A percentile compares a stretch with the other conserved stretches of the same genome.
phyloP scores from a whole-genome alignment of 2,888 invertebrate genomes.

The Stramonita haemastoma region DNA sequence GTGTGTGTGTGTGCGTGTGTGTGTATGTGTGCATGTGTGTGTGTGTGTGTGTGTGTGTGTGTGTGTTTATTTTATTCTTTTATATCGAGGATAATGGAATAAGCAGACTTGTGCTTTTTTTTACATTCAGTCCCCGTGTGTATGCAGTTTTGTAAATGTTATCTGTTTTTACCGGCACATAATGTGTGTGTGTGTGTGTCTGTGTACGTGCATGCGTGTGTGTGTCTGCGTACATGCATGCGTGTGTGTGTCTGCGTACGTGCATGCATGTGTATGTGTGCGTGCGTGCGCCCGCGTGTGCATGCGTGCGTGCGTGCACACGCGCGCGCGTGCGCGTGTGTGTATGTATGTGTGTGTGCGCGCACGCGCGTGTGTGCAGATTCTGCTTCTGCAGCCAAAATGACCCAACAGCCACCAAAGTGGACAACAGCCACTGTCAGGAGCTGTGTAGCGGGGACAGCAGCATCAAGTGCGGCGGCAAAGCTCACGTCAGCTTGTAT shows the following conservation, averaged over 20 bases:
- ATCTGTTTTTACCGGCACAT: too few relatives aligned
- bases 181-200: too few relatives aligned
- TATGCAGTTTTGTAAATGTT: too few relatives aligned
- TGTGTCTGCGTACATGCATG: background rate
- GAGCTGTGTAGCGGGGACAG: slow-evolving; percentile 55
- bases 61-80: too few relatives aligned
- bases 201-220: slow-evolving; percentile 13
- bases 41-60: background rate
- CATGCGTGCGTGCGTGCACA: slow-evolving; percentile 23
- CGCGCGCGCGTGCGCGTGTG: slow-evolving; percentile 20
- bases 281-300: background rate
- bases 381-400: slow-evolving; percentile 62
- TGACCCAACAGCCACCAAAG: slow-evolving; percentile 38
- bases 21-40: background rate
- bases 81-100: too few relatives aligned
- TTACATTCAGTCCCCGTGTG: too few relatives aligned
- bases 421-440: slow-evolving; percentile 48
- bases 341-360: slow-evolving; percentile 21
- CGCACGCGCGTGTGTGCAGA: slow-evolving; percentile 22
- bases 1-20: too few relatives aligned
- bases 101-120: too few relatives aligned
- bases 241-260: background rate
- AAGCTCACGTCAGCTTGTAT: slow-evolving; percentile 58
- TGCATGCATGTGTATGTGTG: slow-evolving; percentile 2
- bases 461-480: slow-evolving; percentile 57